Base-by-base conservation (phyloP, 1,140 invertebrate genomes). In the Drosophila sproati region DNA sequence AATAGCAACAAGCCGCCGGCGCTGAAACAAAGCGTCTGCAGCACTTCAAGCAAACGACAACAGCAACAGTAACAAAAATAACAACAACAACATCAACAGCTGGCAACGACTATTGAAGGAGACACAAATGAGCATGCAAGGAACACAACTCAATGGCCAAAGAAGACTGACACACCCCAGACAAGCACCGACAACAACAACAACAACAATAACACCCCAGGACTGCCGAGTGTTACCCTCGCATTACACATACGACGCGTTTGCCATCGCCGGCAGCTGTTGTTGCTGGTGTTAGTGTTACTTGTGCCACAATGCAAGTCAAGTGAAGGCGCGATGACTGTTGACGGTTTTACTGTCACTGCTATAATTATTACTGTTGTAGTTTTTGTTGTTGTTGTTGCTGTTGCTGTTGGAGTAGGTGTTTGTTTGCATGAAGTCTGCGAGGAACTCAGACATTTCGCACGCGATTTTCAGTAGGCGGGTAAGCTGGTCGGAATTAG, bases 91-190 rank as follows among this genome's bases (percentile, higher is more conserved):
- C 72, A 69, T 39, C 73, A 69, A 34, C 69, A 45, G 47, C 59
- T 50, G 57, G 68, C 59, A 68, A 81, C 87, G 57, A 88, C 83
- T 85, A 88, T 88, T 85, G 80, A 88, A 89, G 82, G 56, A 79
- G 85, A 85, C 85, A 89, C 74, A 88, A 88, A 88, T 88, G 85
- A 88, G 85, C 85, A 88, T 78, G 85, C 85, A 89, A 81, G 64
- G 83, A 77, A 88, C 74, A 70, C 77, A 82, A 78, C 83, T 89
- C 80, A 77, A 82, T 60, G 71, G 64, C 34, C 39, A 45, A 60
- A 59, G 37, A 47, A 73, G 29, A 8, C 37, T 34, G 62, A 77
- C 73, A 67, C 57, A 48, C 51, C 51, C 56, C 67, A 60, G 34
- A 47, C 43, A 70, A 29, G 4, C 29, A 48, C 28, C 37, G 10